Evolutionary conservation across 92 coral and sea anemone genomes (phyloP).

Genomic region (Galaxea fascicularis): DNA sequence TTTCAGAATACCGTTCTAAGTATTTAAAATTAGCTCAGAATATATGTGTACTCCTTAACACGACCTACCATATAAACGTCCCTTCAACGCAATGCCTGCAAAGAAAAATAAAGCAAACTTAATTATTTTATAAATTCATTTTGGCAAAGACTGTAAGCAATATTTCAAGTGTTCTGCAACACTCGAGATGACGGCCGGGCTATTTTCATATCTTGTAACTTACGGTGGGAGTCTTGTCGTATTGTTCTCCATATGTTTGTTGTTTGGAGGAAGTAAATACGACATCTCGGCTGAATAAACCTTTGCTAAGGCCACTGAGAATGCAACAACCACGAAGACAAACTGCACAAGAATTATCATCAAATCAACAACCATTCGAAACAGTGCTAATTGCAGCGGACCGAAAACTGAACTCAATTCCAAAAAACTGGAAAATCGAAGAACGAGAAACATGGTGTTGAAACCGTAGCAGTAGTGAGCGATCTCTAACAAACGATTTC

Average conservation of each 20-base stretch:
- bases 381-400: constrained; percentile 32
- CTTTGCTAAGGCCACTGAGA: constrained; percentile 29
- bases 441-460: constrained; percentile 23
- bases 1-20: not conserved
- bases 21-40: not conserved
- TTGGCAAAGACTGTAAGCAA: not conserved
- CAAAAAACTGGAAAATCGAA: constrained; percentile 21
- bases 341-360: constrained; percentile 23
- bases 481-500: constrained; percentile 1
- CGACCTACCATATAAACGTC: not conserved
- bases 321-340: constrained; percentile 13
- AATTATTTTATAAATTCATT: too few relatives aligned
- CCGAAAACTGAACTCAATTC: constrained; percentile 7
- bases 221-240: not conserved
- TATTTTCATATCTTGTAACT: not conserved
- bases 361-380: constrained; percentile 24
- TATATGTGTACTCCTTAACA: not conserved
- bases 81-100: not conserved
- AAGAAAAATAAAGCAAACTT: too few relatives aligned
- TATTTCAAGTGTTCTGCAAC: not conserved
- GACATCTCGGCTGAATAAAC: constrained; percentile 17
- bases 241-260: not conserved
- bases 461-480: constrained; percentile 20
- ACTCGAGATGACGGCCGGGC: not conserved
- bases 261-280: not conserved